Base-by-base conservation (phyloP, 2,797 vertebrate genomes). In the Sebastes steindachneri region DNA sequence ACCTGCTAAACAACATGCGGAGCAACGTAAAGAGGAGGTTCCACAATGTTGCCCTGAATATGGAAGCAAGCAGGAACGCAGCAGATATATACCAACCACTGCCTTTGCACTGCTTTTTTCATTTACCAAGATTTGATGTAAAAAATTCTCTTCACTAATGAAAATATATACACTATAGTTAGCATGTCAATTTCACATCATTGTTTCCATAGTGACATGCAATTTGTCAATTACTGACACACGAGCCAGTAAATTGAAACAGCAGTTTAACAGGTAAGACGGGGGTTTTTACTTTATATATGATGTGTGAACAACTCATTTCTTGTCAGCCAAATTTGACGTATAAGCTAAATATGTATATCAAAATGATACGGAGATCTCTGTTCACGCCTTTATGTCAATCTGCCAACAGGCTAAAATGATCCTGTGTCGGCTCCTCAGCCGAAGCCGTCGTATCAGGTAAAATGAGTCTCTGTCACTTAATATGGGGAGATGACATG, bases 381-480 rank as follows among this genome's bases (percentile, higher is more conserved):
- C 31, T 75, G 48, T 60, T 51, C 5, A 37, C 2, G 1, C 5
- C 28, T 64, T 41, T 9, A 29, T 65, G 71, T 75, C 75, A 80
- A 68, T 84, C 62, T 7, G 7, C 3, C 31, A 72, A 60, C 67
- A 35, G 64, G 21, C 14, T 79, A 31, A 83, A 86, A 74, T 68
- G 31, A 77, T 85, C 15, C 33, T 3, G 19, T 79, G 66, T 87
- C 77, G 73, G 29, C 75, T 70, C 31, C 58, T 33, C 62, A 48
- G 77, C 78, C 73, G 45, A 35, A 66, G 53, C 29, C 1, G 9
- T 15, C 1, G 2, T 12, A 77, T 75, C 60, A 80, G 73, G 73
- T 80, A 31, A 90, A 83, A 86, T 55, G 68, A 88, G 62, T 63
- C 72, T 69, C 79, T 74, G 81, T 66, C 73, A 73, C 41, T 74